These are phyloP conservation scores for Marronus borbonicus DNA, from an alignment of 2,888 invertebrate species.

Conservation along the genomic window DNA sequence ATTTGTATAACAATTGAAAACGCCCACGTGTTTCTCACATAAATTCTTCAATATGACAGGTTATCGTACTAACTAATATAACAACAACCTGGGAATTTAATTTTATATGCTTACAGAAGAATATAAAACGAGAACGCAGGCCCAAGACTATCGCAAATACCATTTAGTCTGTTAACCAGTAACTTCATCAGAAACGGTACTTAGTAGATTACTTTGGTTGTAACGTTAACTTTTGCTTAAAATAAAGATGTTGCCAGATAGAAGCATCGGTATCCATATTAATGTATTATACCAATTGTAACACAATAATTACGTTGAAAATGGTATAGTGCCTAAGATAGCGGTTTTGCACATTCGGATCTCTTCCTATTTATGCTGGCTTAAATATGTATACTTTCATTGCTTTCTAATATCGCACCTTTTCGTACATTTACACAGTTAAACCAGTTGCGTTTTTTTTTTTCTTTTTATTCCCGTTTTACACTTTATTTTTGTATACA, in stretches of 20 bases:
- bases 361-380: conserved; percentile 34
- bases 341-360: conserved; percentile 46
- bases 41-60: conserved; percentile 46
- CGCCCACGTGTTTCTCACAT: conserved; percentile 46
- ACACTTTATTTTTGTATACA: not conserved
- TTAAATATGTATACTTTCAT: conserved; percentile 9
- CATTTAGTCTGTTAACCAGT: conserved; percentile 52
- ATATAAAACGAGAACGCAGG: conserved; percentile 47
- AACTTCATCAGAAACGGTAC: conserved; percentile 55
- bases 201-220: conserved; percentile 57
- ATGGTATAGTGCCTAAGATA: conserved; percentile 65
- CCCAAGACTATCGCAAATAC: conserved; percentile 49
- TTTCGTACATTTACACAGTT: conserved; percentile 23
- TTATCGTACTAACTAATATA: conserved; percentile 22
- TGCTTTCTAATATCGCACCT: conserved; percentile 32
- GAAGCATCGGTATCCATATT: conserved; percentile 47
- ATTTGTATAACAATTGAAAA: conserved; percentile 41
- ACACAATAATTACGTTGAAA: conserved; percentile 59
- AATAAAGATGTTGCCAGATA: conserved; percentile 39
- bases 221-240: conserved; percentile 56
- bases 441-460: not conserved
- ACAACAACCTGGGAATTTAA: conserved; percentile 28
- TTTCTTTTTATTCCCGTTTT: conserved; percentile 15
- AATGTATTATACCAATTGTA: conserved; percentile 49
- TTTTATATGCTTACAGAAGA: conserved; percentile 46